Base-by-base conservation (phyloP, 2,888 invertebrate genomes). In the Stictocephala bisonia region DNA sequence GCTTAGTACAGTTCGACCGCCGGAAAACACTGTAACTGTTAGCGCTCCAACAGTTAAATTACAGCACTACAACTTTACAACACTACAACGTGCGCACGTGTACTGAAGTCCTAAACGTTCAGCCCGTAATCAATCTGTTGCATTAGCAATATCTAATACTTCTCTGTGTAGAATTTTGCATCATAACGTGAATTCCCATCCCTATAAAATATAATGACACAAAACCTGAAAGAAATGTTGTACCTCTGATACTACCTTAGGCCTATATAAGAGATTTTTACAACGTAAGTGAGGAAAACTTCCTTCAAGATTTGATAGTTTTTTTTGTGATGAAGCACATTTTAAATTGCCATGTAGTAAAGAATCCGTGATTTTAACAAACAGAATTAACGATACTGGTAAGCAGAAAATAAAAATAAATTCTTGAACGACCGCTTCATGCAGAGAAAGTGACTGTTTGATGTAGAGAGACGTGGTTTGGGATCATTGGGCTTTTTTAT, bases 401-500 rank as follows among this genome's bases (percentile, higher is more conserved):
- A 27, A 3, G 29, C 56, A 9, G 56, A 56, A 29, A 56, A 27
- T 56, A 20, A 31, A 56, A 18, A 31, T 18, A 56, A 31, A 29
- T 56, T 31, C 56, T 29, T 31, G 56, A 51, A 51, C 4, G 7
- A 22, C 26, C 51, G 13, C 51, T 51, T 51, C 51, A 9, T 51
- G 2, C 26, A 31, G 6, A 56, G 11, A 56, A 56, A 56, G 31
- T 56, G 4, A 27, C 31, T 31, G 56, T 29, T 56, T 56, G 56
- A 31, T 56, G 56, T n/a, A 31, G 31, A 15, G 56, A 29, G 29
- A 31, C 31, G 31, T 31, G 56, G n/a, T 56, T 31, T 56, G 56
- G 56, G 13, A 31, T 56, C 2, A 31, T 56, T 22, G 31, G 56
- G 3, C 31, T 15, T 22, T 50, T 53, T 53, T 53, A 26, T 3